Evolutionary conservation across 2,797 vertebrate species (phyloP), one percentile per base, ranked within the genome.

Genomic region (Avahi laniger): DNA sequence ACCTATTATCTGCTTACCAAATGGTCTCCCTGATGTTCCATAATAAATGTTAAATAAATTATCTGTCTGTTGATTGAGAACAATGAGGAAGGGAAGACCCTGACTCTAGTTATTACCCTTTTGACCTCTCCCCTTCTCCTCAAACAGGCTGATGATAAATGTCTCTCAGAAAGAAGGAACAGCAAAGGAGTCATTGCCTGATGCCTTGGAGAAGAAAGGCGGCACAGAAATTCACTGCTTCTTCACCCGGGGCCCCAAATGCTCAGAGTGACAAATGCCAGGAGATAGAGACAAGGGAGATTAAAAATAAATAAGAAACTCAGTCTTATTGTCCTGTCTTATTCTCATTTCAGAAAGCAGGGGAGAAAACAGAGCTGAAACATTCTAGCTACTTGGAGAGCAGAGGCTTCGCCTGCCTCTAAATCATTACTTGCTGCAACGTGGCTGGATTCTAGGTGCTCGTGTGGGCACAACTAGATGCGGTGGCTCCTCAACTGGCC

Each of bases 331-430:
- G 38, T 93, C 38, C 72, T 82, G 12, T n/a, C 59, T 93, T 78
- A 87, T 88, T 90, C 38, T 50, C 59, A 72, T 92, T 93, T 67
- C 65, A 76, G 69, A 86, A 91, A 89, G n/a, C 41, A 65, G 38
- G 35, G 33, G 38, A 33, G 85, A 72, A 57, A 81, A 22, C 20
- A 30, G 20, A 65, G 78, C 14, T 57, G 43, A 26, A 17, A 91
- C 20, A 38, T 50, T 67, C n/a, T 15, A 82, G 35, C 38, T 93
- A 20, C 80, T 46, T 86, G 88, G 95, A 75, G 75, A 52, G 11
- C 76, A 75, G 38, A n/a, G 70, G 54, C 6, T 88, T 67, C 67
- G 30, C 79, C 91, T 75, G 59, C 65, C 84, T 94, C 81, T 91
- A 46, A 57, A 57, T 59, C 70, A 48, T 9, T 7, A 4, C 41